Base-by-base conservation (phyloP, 2,888 invertebrate genomes). In the Schizotus pectinicornis region DNA sequence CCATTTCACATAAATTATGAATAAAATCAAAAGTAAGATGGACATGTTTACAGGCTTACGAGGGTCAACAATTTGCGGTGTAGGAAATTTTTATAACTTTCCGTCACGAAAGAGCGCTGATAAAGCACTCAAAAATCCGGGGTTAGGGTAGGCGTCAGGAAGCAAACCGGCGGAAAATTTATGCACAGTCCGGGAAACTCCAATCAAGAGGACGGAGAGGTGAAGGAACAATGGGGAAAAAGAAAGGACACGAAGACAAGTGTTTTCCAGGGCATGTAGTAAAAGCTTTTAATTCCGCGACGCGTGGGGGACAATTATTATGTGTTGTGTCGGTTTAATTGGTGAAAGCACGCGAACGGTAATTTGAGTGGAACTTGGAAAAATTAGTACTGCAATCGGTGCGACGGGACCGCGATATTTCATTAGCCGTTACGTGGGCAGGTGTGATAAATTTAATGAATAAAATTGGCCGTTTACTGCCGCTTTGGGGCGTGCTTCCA, bases 1-100 rank as follows among this genome's bases (percentile, higher is more conserved):
- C 32, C 8, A 31, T 31, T 22, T 0, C 5, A 41, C 42, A 55
- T 55, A 55, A 55, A 55, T 55, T 48, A 55, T 55, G 48, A 55
- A 48, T 30, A 41, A 42, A 55, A 55, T 55, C 55, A 55, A 35
- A 55, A 55, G 46, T 12, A 34, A 54, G 38, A 55, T 41, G 41
- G 49, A 49, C 32, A 48, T 48, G 43, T 56, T 48, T 41, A 56
- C 43, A 56, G 49, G 34, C 30, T 43, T 31, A 45, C 34, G 48
- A 38, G 34, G 50, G 39, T 45, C 56, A 39, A 45, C 49, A 45
- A 33, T 56, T 50, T 56, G 48, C 14, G 37, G 42, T 30, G 36
- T 31, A 49, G 43, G 39, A 42, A 49, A 35, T 37, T 56, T 56
- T 56, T 56, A 54, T 49, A 49, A 49, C 14, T 33, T 35, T 42